A percentile compares a stretch with the other conserved stretches of the same genome.
Evolutionary conservation across 2,113 vertebrate genomes (phyloP).

Genomic region (Calcarius ornatus): DNA sequence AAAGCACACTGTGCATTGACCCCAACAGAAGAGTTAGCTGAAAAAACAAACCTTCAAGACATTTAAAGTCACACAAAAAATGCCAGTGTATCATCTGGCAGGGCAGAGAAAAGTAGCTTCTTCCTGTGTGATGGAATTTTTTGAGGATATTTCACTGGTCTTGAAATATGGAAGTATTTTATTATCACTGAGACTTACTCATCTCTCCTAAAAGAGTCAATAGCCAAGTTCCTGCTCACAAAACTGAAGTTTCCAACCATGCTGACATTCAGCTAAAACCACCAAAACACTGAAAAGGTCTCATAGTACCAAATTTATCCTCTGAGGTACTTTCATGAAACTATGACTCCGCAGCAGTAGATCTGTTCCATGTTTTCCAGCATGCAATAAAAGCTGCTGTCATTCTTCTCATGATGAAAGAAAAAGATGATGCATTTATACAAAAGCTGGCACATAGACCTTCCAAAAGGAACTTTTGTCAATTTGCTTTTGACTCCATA

Average conservation of each 20-base stretch:
- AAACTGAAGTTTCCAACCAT: neutral
- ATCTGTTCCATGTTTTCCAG: neutral
- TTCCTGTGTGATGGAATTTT: neutral
- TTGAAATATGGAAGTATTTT: neutral
- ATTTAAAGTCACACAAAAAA: neutral
- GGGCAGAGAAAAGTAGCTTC: neutral
- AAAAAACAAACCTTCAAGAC: neutral
- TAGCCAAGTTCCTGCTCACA: neutral
- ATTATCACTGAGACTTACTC: neutral
- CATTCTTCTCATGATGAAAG: conserved; percentile 42
- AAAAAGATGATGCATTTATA: neutral
- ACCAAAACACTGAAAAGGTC: neutral
- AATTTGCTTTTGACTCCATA: conserved; percentile 4
- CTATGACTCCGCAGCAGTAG: neutral
- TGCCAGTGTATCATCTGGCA: neutral
- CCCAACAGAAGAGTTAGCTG: neutral
- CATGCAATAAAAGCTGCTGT: conserved; percentile 50
- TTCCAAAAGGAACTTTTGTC: neutral
- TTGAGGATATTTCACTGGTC: neutral
- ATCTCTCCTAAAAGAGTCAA: neutral
- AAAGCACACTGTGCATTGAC: neutral
- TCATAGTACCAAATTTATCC: neutral
- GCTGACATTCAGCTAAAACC: neutral
- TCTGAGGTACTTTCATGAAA: neutral
- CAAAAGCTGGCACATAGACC: neutral